Percentiles rank a stretch among this genome's conserved stretches.
Evolutionary conservation across 2,797 vertebrate species (phyloP).

Genomic region (Heteromormyrus szaboi): DNA sequence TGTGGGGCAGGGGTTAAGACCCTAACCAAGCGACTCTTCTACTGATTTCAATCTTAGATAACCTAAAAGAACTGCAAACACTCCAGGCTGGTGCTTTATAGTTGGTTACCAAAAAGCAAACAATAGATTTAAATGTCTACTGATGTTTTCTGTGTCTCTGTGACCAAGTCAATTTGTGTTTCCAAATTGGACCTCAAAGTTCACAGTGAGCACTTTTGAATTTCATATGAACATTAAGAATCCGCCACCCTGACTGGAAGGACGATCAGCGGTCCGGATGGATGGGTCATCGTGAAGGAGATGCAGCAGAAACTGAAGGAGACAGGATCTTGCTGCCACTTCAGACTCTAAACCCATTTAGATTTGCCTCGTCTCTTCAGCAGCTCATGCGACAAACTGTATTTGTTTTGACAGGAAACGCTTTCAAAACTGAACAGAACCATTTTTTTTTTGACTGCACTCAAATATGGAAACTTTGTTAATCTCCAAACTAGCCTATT

Average conservation of each 20-base stretch:
- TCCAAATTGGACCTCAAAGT: neutral
- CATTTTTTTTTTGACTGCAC: neutral
- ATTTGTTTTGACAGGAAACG: neutral
- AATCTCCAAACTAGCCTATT: neutral
- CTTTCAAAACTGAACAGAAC: neutral
- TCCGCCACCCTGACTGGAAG: neutral
- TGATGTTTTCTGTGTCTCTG: neutral
- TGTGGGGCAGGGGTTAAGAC: neutral
- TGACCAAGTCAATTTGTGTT: neutral
- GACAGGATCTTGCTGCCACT: neutral
- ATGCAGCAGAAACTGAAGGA: neutral
- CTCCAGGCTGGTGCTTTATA: neutral
- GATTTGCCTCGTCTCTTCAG: neutral
- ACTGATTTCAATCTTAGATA: neutral
- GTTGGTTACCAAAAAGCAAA: neutral
- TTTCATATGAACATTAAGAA: neutral
- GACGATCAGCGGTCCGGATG: neutral
- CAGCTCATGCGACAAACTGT: neutral
- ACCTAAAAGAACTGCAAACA: neutral
- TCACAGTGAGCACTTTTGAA: neutral
- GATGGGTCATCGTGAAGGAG: neutral
- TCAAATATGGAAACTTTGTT: neutral
- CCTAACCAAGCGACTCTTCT: neutral
- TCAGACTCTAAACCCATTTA: neutral
- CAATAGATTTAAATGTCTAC: neutral